These are phyloP conservation scores for Micropoecilia bifurca DNA, from an alignment of 2,797 vertebrate species.

Conservation along the genomic window DNA sequence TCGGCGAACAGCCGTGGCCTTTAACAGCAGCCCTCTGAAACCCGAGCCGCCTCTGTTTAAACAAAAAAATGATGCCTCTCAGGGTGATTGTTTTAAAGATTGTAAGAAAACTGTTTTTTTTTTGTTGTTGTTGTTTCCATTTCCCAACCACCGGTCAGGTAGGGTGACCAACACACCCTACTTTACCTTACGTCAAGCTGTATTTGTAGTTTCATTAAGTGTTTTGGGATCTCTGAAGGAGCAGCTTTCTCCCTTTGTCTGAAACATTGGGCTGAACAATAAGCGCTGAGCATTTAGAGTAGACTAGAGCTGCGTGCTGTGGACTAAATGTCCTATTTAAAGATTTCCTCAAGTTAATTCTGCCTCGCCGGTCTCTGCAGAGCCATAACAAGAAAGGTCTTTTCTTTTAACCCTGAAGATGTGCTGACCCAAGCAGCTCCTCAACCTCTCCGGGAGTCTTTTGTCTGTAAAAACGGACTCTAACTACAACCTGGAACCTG, in stretches of 20 bases:
- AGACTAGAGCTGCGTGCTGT: slow-evolving; percentile 8
- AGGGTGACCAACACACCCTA: not conserved
- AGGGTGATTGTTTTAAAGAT: not conserved
- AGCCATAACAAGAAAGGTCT: slow-evolving; percentile 36
- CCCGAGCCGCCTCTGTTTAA: not conserved
- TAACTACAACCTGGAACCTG: slow-evolving; percentile 20
- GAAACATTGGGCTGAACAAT: slow-evolving; percentile 19
- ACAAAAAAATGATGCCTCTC: not conserved
- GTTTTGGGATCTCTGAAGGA: slow-evolving; percentile 1
- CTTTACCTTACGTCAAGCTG: not conserved
- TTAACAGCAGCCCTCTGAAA: not conserved
- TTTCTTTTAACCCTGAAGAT: slow-evolving; percentile 36
- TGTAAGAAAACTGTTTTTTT: slow-evolving; percentile 4
- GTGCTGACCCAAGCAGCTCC: slow-evolving; percentile 41
- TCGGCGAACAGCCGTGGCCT: slow-evolving; percentile 5
- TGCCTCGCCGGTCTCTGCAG: slow-evolving; percentile 18
- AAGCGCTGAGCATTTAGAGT: not conserved
- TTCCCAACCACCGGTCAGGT: slow-evolving; percentile 5
- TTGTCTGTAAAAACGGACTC: slow-evolving; percentile 6
- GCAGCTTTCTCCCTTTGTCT: slow-evolving; percentile 8
- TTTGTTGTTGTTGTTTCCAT: not conserved
- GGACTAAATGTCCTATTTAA: slow-evolving; percentile 35
- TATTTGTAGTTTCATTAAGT: slow-evolving; percentile 6
- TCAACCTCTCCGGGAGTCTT: not conserved
- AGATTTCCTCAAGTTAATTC: slow-evolving; percentile 23